Base-by-base conservation (phyloP, 2,888 invertebrate species). In the Heliconius erato region DNA sequence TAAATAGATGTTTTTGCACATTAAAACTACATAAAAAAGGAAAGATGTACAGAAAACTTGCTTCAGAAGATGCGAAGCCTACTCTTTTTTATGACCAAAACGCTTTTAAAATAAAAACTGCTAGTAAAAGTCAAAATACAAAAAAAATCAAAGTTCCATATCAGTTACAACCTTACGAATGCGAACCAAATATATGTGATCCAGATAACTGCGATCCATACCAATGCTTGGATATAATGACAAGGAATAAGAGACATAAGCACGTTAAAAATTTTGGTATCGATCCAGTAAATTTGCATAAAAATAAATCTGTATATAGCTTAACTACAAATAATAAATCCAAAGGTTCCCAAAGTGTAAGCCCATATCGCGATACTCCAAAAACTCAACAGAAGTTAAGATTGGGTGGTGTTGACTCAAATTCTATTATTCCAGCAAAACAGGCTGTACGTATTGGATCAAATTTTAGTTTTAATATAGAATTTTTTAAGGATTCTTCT, bases 1-100 rank as follows among this genome's bases (percentile, higher is more conserved):
- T 88, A 76, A 88, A 89, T 85, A 86, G 90, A 84, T 91, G 92
- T 87, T 91, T 89, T 81, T 91, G 91, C 81, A 88, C 88, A 59
- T 80, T 90, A 40, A 89, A 89, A 85, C 82, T 90, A 71, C 84
- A 85, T 59, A 86, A 86, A 35, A 85, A 82, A 80, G 84, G 85
- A n/a, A 85, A 80, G 74, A 28, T 79, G 67, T 84, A 85, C 19
- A 84, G 85, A 81, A 82, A 74, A 19, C 28, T 67, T 23, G 26
- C 12, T 19, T 0, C 28, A 44, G 28, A 69, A 26, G 11, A 35
- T 54, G 67, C 23, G 28, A 80, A 74, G 35, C 19, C 26, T 23
- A 28, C 16, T 26, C 71, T 19, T n/a, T 44, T 49, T 12, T 19
- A 74, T 26, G 68, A 72, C 23, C 69, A 59, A 54, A 82, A 63